Base-by-base conservation (phyloP, 1,140 invertebrate species). In the Heliothis virescens region DNA sequence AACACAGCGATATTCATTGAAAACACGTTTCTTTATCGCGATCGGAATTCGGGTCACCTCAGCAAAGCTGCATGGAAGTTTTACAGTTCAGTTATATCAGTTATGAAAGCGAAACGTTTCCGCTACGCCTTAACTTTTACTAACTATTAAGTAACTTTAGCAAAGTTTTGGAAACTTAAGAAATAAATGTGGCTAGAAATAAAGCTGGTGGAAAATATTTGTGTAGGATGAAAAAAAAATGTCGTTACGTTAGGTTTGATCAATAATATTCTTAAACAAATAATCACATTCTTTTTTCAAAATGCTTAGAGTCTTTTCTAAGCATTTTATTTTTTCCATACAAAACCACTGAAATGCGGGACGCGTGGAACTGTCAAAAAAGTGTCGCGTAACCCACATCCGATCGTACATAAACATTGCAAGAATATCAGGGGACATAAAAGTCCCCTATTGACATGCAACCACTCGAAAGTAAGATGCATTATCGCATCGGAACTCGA, bases 31-130 rank as follows among this genome's bases (percentile, higher is more conserved):
- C 71, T 47, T 53, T 73, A 73, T 73, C 34, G 15, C 52, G 53
- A 73, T 73, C 29, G 21, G 41, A 73, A 73, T 73, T 73, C 71
- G 55, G 71, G 71, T 73, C 55, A 73, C 55, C 48, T 21, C 53
- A 18, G n/a, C n/a, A 59, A 57, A 55, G 4, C 55, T 59, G 71
- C 55, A 73, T 73, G 18, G 53, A 73, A 73, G 18, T 73, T 60
- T 73, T 73, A 73, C 65, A 73, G 13, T 73, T 57, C n/a, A 59
- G 34, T 59, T 59, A 16, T 73, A 73, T 73, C 52, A 73, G 53
- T 73, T 73, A 55, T 59, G 55, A 73, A 59, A 73, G 55, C n/a
- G 55, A 73, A 73, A 73, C 52, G 29, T 73, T 73, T 73, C 71
- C 71, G n/a, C 34, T 60, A 21, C 34, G 34, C 52, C 29, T 47